Evolutionary conservation across 2,113 vertebrate species (phyloP).

Genomic region (Nettapus auritus): DNA sequence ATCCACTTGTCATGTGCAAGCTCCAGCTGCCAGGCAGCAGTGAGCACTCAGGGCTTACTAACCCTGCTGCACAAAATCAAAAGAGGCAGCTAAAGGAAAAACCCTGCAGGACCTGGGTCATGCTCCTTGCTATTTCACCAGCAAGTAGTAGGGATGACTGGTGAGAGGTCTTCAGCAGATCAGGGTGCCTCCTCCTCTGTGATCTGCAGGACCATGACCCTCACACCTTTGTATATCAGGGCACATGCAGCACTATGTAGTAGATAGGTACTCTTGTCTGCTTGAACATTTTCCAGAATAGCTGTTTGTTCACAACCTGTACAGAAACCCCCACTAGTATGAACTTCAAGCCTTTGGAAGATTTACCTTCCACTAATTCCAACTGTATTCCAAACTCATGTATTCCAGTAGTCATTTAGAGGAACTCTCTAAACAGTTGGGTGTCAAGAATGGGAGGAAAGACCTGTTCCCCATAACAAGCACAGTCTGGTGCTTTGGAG

Average conservation of each 20-base stretch:
- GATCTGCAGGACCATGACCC: too few species aligned
- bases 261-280: background rate
- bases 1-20: background rate
- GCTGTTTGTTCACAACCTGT: background rate
- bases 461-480: background rate
- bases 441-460: background rate
- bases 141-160: background rate
- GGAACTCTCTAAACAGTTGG: background rate
- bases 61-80: background rate
- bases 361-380: background rate
- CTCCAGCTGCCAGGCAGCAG: background rate
- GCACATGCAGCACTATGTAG: background rate
- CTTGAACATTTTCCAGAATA: background rate
- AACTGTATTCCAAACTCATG: background rate
- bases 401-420: background rate
- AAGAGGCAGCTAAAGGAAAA: background rate
- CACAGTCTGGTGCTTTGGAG: background rate
- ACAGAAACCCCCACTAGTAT: background rate
- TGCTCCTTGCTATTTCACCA: background rate
- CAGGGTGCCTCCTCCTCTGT: background rate
- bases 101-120: background rate
- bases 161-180: background rate
- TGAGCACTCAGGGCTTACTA: fast-evolving
- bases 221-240: background rate
- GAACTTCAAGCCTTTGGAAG: background rate